These are phyloP conservation scores for Polydrusus cervinus DNA, from an alignment of 2,888 invertebrate species.

Conservation along the genomic window DNA sequence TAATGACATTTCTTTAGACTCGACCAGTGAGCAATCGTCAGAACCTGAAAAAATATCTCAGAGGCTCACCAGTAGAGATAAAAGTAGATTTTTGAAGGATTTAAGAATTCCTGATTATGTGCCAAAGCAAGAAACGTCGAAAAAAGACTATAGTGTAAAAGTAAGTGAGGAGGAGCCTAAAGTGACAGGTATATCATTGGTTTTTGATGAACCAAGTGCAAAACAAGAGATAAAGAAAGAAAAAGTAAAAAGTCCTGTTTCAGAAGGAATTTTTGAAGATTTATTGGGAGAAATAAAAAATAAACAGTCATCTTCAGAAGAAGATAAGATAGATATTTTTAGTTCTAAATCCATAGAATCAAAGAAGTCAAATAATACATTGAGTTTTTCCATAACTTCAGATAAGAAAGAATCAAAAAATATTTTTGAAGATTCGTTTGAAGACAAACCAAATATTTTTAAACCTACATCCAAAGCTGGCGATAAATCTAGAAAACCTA, in stretches of 20 bases:
- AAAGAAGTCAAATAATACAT: background rate
- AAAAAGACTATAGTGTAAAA: background rate
- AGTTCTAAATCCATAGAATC: background rate
- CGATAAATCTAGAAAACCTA: background rate
- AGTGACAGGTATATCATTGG: conserved; percentile 28
- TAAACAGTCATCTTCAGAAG: background rate
- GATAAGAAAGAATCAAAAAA: background rate
- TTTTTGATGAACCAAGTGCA: conserved; percentile 14
- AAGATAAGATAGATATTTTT: background rate
- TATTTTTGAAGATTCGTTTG: conserved; percentile 1
- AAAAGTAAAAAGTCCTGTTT: background rate
- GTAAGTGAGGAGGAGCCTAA: background rate
- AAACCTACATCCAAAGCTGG: background rate
- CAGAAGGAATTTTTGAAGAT: conserved; percentile 2
- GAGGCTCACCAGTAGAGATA: background rate
- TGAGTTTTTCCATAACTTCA: background rate
- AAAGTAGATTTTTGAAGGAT: conserved; percentile 19
- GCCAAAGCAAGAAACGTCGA: background rate
- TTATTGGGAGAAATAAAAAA: background rate
- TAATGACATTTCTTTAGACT: background rate
- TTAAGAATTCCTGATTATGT: background rate
- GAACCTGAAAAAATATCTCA: background rate
- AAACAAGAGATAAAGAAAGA: background rate
- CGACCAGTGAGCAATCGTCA: background rate
- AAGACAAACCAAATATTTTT: background rate